Percentiles rank a stretch among this genome's conserved stretches.
Evolutionary conservation across 2,797 vertebrate genomes (phyloP).

Genomic region (Helarctos malayanus): DNA sequence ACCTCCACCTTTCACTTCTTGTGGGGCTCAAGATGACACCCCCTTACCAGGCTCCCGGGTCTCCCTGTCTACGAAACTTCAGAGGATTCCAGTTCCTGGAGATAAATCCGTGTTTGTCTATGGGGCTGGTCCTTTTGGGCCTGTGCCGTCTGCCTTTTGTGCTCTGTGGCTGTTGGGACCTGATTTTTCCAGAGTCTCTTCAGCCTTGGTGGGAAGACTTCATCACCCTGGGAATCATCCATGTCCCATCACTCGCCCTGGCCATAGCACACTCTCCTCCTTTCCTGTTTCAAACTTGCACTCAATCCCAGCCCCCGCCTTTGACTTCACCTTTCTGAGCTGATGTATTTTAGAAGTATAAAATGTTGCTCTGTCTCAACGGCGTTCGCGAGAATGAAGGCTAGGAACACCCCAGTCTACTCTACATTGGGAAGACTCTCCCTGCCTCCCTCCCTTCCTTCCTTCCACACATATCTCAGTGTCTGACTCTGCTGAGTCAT

Average conservation of each 20-base stretch:
- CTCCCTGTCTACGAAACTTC: background rate
- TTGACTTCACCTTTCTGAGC: conserved; percentile 22
- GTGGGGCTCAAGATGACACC: conserved; percentile 22
- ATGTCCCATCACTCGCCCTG: background rate
- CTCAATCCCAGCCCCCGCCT: background rate
- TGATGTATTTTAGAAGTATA: background rate
- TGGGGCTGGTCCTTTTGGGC: background rate
- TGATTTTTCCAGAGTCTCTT: conserved; percentile 52
- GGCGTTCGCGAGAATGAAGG: background rate
- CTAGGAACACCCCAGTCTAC: background rate
- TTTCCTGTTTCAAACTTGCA: background rate
- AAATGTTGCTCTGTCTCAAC: conserved; percentile 7
- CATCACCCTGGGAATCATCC: background rate
- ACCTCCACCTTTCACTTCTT: background rate
- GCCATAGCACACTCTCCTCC: background rate
- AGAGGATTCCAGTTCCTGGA: background rate
- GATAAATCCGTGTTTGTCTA: conserved; percentile 38
- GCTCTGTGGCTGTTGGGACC: background rate
- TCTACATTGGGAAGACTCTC: background rate
- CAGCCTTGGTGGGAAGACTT: background rate
- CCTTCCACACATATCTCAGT: background rate
- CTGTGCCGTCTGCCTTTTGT: background rate
- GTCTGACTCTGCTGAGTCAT: background rate
- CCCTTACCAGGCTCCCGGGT: background rate
- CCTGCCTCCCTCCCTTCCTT: background rate